Percentiles rank a stretch among this genome's conserved stretches.
These are phyloP conservation scores for Lateolabrax maculatus DNA, from an alignment of 2,797 vertebrate genomes.

Conservation along the genomic window DNA sequence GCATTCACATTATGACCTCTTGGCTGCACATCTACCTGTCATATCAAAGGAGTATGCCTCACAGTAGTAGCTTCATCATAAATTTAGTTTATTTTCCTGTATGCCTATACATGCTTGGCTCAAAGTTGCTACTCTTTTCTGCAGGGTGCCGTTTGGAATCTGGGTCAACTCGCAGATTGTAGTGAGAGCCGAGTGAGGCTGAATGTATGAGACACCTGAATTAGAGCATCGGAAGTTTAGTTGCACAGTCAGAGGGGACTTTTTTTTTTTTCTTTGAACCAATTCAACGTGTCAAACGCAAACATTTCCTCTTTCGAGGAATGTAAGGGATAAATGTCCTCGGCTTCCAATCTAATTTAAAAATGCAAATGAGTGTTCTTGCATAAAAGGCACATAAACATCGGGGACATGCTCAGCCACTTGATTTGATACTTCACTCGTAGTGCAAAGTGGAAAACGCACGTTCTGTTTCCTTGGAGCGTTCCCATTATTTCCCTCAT, in stretches of 20 bases:
- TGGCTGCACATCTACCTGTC: neutral
- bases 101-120: neutral
- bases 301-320: conserved; percentile 13
- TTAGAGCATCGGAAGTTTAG: conserved; percentile 26
- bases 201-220: conserved; percentile 41
- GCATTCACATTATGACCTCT: conserved; percentile 3
- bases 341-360: neutral
- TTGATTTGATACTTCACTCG: neutral
- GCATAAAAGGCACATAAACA: neutral
- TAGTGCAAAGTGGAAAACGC: neutral
- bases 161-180: conserved; percentile 33
- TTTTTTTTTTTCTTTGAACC: neutral
- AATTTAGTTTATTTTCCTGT: conserved; percentile 7
- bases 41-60: neutral
- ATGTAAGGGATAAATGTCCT: neutral
- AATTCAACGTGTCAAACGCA: neutral
- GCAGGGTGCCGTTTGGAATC: conserved; percentile 30
- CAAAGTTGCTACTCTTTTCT: conserved; percentile 12
- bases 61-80: neutral
- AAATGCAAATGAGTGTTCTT: conserved; percentile 30
- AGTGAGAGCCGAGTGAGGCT: conserved; percentile 10
- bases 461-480: conserved; percentile 1
- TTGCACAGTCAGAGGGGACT: neutral
- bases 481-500: conserved; percentile 12
- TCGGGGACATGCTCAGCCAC: neutral